A percentile compares a stretch with the other conserved stretches of the same genome.
Evolutionary conservation across 2,888 invertebrate genomes (phyloP).

Genomic region (Apotomis turbidana): DNA sequence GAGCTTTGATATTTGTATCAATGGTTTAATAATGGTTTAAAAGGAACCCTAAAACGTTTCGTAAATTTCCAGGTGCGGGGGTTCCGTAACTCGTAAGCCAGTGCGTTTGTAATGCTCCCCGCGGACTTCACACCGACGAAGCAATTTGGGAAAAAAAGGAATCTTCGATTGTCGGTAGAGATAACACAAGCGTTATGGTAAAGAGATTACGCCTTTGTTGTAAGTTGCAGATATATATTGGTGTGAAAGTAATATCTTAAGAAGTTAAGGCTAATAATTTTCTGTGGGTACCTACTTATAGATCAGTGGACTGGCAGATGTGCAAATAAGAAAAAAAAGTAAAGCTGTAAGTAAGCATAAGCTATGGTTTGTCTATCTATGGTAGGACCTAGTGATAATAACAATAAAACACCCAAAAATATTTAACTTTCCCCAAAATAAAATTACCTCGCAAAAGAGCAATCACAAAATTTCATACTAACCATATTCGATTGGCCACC

Average conservation of each 20-base stretch:
- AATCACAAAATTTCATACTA: too few relatives aligned
- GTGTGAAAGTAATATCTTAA: neutral
- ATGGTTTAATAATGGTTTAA: neutral
- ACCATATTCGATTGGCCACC: too few relatives aligned
- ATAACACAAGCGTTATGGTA: slow-evolving; percentile 18
- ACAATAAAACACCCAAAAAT: too few relatives aligned
- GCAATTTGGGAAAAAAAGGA: slow-evolving; percentile 34
- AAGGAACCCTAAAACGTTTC: slow-evolving; percentile 18
- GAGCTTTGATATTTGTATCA: too few relatives aligned
- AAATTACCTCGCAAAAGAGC: too few relatives aligned
- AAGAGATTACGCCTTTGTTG: slow-evolving; percentile 25
- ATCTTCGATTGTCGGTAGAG: slow-evolving; percentile 28
- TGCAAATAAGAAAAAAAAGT: too few relatives aligned
- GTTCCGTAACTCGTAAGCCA: slow-evolving; percentile 8
- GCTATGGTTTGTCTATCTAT: too few relatives aligned
- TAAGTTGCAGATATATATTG: neutral
- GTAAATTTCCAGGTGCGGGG: slow-evolving; percentile 6
- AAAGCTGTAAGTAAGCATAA: too few relatives aligned
- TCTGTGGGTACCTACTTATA: too few relatives aligned
- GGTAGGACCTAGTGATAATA: too few relatives aligned
- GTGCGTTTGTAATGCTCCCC: slow-evolving; percentile 28
- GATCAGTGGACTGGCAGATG: too few relatives aligned
- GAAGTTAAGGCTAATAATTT: neutral
- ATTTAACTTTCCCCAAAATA: too few relatives aligned
- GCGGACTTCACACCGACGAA: slow-evolving; percentile 20